Evolutionary conservation across 2,797 vertebrate species (phyloP).

Genomic region (Emys orbicularis): DNA sequence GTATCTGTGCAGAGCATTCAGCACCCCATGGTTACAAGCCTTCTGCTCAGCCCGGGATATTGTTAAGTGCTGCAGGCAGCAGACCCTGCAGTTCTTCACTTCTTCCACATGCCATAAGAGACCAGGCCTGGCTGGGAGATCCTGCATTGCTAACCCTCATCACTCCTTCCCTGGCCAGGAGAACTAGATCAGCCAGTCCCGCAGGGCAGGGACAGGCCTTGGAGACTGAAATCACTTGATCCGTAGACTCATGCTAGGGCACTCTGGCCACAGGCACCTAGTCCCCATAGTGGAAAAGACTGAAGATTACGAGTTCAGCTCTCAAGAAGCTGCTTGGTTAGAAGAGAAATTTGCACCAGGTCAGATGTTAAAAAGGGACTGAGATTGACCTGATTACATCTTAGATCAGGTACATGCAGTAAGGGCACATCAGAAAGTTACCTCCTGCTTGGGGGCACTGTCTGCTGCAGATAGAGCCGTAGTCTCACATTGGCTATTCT

Average conservation of each 20-base stretch:
- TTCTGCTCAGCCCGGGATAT: neutral
- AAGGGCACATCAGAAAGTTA: rapidly evolving
- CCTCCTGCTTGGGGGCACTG: rapidly evolving
- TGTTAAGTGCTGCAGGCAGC: neutral
- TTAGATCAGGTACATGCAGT: neutral
- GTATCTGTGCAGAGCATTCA: neutral
- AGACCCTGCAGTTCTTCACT: neutral
- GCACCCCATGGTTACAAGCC: neutral
- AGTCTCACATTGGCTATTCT: rapidly evolving
- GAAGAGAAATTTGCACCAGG: neutral
- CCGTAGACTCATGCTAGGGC: neutral
- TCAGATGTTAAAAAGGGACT: neutral
- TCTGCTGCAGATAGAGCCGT: rapidly evolving
- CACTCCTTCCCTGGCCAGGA: neutral
- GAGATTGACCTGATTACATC: neutral
- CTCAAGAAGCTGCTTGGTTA: neutral
- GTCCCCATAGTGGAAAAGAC: neutral
- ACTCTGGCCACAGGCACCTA: neutral
- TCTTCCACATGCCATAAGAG: neutral
- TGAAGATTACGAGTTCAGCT: too few relatives aligned
- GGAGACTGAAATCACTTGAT: neutral
- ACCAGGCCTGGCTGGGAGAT: neutral
- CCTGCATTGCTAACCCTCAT: neutral
- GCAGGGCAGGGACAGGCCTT: neutral
- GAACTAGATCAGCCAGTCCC: neutral